phyloP scores from a whole-genome alignment of 2,113 vertebrate genomes.

The Lynx canadensis region DNA sequence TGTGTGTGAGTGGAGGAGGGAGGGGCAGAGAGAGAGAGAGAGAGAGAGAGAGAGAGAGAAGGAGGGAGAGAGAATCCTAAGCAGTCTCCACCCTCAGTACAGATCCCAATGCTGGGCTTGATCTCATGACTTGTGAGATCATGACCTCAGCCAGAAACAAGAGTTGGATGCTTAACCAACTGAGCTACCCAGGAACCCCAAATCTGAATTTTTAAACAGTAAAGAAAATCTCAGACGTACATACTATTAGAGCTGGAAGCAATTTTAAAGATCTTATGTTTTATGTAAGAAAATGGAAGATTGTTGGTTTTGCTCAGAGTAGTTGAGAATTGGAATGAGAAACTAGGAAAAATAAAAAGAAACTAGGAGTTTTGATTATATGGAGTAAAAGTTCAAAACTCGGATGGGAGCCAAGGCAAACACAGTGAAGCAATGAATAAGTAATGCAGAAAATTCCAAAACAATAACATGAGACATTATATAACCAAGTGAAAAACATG shows the following conservation, averaged over 20 bases:
- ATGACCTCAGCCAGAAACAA: too few relatives aligned
- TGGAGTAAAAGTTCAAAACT: background rate
- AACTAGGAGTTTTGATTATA: background rate
- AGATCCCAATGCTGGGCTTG: too few relatives aligned
- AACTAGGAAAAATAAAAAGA: background rate
- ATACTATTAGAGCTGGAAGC: background rate
- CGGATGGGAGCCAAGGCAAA: background rate
- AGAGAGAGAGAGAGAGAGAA: too few relatives aligned
- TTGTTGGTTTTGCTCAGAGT: background rate
- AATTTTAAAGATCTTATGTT: background rate
- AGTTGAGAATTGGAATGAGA: background rate
- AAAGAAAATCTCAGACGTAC: background rate
- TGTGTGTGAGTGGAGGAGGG: too few relatives aligned
- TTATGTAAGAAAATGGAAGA: background rate
- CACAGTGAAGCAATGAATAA: background rate
- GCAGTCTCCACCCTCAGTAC: too few relatives aligned
- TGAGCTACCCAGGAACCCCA: too few relatives aligned
- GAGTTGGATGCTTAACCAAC: too few relatives aligned
- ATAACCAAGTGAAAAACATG: background rate
- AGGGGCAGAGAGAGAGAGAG: too few relatives aligned
- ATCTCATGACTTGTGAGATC: too few relatives aligned
- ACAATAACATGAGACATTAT: background rate
- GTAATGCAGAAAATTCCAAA: background rate
- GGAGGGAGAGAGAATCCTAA: too few relatives aligned
- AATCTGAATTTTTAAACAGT: background rate